phyloP scores from a whole-genome alignment of 2,888 invertebrate genomes.

The Mayetiola destructor region DNA sequence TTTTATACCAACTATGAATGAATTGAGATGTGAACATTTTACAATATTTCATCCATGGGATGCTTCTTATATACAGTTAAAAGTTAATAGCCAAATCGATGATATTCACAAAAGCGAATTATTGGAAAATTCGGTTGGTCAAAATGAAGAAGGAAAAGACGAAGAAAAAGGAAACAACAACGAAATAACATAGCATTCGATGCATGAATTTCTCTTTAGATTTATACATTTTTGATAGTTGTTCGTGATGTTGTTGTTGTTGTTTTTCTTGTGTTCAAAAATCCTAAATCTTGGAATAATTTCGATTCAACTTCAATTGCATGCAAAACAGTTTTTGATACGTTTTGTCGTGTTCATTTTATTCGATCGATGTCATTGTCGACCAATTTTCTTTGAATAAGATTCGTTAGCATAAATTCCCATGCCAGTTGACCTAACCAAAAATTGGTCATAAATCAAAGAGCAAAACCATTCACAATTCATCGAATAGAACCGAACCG shows the following conservation, averaged over 20 bases:
- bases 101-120: no score
- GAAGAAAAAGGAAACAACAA: neutral
- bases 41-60: no score
- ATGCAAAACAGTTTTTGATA: neutral
- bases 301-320: neutral
- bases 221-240: conserved; percentile 1
- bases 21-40: no score
- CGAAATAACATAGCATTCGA: neutral
- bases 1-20: no score
- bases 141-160: neutral
- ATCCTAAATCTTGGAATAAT: neutral
- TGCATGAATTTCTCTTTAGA: conserved; percentile 8
- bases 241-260: no score
- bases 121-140: neutral
- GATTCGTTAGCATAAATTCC: conserved; percentile 13
- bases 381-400: conserved; percentile 10
- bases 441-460: conserved; percentile 19
- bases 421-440: conserved; percentile 17
- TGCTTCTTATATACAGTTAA: neutral
- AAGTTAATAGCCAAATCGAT: neutral
- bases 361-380: neutral
- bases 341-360: neutral
- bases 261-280: no score
- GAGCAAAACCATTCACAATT: conserved; percentile 13
- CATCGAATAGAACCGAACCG: no score